These are phyloP conservation scores for Drosophila takahashii DNA, from an alignment of 1,140 invertebrate genomes.

Conservation along the genomic window DNA sequence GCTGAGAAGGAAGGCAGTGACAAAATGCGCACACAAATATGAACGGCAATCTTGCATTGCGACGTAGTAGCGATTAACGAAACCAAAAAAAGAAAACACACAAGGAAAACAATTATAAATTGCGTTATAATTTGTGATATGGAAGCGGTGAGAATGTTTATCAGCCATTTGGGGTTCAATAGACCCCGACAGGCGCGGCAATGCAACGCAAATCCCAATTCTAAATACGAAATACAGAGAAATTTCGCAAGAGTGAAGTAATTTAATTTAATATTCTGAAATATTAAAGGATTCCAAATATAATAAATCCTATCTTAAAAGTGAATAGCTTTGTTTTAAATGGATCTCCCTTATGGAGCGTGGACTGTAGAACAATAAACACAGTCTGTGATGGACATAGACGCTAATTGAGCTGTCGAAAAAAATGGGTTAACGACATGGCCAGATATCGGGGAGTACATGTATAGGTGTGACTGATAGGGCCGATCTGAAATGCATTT, in stretches of 20 bases:
- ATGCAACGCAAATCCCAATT: slow-evolving; percentile 56
- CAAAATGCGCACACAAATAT: slow-evolving; percentile 54
- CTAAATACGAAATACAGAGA: slow-evolving; percentile 27
- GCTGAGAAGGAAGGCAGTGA: slow-evolving; percentile 19
- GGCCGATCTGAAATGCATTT: slow-evolving; percentile 9
- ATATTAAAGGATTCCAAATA: too few relatives aligned
- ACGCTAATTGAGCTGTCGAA: slow-evolving; percentile 58
- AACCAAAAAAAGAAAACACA: slow-evolving; percentile 14
- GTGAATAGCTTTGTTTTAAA: neutral
- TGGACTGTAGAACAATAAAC: slow-evolving; percentile 22
- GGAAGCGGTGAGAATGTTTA: slow-evolving; percentile 53
- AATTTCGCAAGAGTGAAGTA: neutral
- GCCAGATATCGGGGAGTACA: slow-evolving; percentile 6
- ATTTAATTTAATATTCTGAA: too few relatives aligned
- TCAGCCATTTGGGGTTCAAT: slow-evolving; percentile 62
- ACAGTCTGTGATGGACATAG: slow-evolving; percentile 40
- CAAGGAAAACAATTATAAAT: slow-evolving; percentile 63
- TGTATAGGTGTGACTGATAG: slow-evolving; percentile 21
- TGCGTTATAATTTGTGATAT: slow-evolving; percentile 71
- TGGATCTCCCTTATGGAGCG: neutral
- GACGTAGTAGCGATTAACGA: slow-evolving; percentile 60
- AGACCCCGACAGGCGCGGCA: slow-evolving; percentile 40
- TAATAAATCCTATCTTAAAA: neutral
- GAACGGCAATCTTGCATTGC: slow-evolving; percentile 45
- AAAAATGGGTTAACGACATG: slow-evolving; percentile 65